phyloP scores from a whole-genome alignment of 2,888 invertebrate species.

The Trachelus troglodyta region DNA sequence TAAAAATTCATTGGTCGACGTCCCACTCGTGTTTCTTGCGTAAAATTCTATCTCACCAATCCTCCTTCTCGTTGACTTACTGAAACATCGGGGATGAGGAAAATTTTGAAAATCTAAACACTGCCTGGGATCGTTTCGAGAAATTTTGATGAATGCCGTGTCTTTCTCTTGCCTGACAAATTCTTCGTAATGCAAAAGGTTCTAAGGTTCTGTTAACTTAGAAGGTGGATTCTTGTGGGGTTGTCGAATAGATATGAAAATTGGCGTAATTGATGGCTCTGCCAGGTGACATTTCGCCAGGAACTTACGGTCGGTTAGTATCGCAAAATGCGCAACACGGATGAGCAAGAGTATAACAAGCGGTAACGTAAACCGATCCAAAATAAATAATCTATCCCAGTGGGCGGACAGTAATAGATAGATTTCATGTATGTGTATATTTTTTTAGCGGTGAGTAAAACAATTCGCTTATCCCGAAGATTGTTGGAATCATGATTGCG shows the following conservation, averaged over 20 bases:
- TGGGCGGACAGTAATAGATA: not conserved
- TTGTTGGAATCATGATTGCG: not conserved
- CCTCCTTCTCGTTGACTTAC: not conserved
- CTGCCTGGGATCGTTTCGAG: no score
- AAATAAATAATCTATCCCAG: not conserved
- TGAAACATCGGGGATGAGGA: not conserved
- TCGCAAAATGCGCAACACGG: not conserved
- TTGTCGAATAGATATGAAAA: not conserved
- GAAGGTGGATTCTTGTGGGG: not conserved
- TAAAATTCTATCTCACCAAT: not conserved
- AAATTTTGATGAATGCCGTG: not conserved
- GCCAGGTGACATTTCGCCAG: not conserved
- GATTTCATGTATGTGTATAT: not conserved
- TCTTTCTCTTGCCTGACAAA: no score
- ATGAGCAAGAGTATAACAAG: not conserved
- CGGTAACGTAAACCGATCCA: not conserved
- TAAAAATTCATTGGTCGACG: conserved; percentile 21
- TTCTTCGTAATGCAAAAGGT: no score
- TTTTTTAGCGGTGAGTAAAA: not conserved
- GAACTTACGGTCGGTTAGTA: not conserved
- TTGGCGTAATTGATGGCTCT: not conserved
- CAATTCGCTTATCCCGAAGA: not conserved
- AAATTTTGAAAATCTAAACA: not conserved
- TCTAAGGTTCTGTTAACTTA: no score
- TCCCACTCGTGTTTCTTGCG: not conserved